These are phyloP conservation scores for Sitophilus oryzae DNA, from an alignment of 1,140 invertebrate genomes.

Conservation along the genomic window DNA sequence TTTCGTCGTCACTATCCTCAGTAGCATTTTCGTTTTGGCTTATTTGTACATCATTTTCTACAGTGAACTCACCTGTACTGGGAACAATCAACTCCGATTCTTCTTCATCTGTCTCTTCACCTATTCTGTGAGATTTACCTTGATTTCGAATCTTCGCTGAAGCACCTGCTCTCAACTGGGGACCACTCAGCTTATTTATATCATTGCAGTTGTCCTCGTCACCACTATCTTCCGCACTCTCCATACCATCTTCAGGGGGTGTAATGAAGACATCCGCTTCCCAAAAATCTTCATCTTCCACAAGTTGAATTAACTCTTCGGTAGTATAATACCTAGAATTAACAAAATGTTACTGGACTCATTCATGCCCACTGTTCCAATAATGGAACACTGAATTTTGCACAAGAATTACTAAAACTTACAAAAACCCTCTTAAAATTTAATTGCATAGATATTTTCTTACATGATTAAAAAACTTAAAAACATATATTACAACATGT, in stretches of 20 bases:
- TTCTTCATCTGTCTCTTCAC: slow-evolving; percentile 10
- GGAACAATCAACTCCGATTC: slow-evolving; percentile 16
- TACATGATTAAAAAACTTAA: too few species aligned
- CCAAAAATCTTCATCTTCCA: slow-evolving; percentile 23
- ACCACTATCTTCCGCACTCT: slow-evolving; percentile 16
- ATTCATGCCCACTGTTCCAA: slow-evolving; percentile 14
- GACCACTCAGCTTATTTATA: slow-evolving; percentile 23
- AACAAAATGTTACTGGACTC: slow-evolving; percentile 10
- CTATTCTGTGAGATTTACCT: slow-evolving; percentile 11
- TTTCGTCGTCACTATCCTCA: too few species aligned
- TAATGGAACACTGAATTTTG: slow-evolving; percentile 19
- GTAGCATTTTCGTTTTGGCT: too few species aligned
- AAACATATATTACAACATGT: too few species aligned
- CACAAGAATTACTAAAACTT: too few species aligned
- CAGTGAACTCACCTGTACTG: too few species aligned
- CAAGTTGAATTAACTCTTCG: slow-evolving; percentile 14
- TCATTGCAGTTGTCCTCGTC: slow-evolving; percentile 19
- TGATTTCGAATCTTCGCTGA: not conserved
- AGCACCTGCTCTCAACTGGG: slow-evolving; percentile 7
- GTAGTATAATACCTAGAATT: slow-evolving; percentile 18
- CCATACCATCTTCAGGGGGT: slow-evolving; percentile 13
- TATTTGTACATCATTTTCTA: too few species aligned
- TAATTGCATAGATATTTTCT: too few species aligned
- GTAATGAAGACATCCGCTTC: slow-evolving; percentile 19
- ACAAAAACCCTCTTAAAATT: too few species aligned